phyloP scores from a whole-genome alignment of 2,888 invertebrate species.

The Polylopha cassiicola region DNA sequence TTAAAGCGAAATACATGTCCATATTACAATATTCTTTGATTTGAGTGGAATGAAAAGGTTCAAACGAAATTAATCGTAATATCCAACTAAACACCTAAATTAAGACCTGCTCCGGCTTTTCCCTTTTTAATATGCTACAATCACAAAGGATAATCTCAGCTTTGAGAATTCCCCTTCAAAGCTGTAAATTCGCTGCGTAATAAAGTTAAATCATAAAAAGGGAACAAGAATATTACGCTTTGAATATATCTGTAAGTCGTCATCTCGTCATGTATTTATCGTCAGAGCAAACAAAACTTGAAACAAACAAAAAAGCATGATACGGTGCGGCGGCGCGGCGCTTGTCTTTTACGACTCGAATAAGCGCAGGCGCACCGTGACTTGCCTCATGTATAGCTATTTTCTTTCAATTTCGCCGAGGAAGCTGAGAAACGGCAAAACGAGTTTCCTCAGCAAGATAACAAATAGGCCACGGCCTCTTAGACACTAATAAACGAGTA shows the following conservation, averaged over 20 bases:
- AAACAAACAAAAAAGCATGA: too few relatives aligned
- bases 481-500: constrained; percentile 54
- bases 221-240: constrained; percentile 16
- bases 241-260: constrained; percentile 28
- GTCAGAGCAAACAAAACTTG: constrained; percentile 39
- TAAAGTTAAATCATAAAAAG: constrained; percentile 10
- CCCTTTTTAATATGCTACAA: constrained; percentile 7
- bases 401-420: constrained; percentile 25
- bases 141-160: constrained; percentile 8
- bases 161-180: background rate
- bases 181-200: constrained; percentile 5
- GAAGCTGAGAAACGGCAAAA: constrained; percentile 19
- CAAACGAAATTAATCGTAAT: background rate
- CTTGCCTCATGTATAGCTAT: constrained; percentile 35
- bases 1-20: too few relatives aligned
- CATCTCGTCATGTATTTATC: constrained; percentile 34
- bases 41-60: too few relatives aligned
- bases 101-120: constrained; percentile 3
- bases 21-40: too few relatives aligned
- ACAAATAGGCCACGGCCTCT: constrained; percentile 58
- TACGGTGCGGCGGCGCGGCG: constrained; percentile 41
- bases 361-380: constrained; percentile 40
- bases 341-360: constrained; percentile 58
- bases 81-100: background rate
- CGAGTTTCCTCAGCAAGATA: constrained; percentile 47